phyloP scores from a whole-genome alignment of 2,888 invertebrate genomes.

The Diploptera punctata region DNA sequence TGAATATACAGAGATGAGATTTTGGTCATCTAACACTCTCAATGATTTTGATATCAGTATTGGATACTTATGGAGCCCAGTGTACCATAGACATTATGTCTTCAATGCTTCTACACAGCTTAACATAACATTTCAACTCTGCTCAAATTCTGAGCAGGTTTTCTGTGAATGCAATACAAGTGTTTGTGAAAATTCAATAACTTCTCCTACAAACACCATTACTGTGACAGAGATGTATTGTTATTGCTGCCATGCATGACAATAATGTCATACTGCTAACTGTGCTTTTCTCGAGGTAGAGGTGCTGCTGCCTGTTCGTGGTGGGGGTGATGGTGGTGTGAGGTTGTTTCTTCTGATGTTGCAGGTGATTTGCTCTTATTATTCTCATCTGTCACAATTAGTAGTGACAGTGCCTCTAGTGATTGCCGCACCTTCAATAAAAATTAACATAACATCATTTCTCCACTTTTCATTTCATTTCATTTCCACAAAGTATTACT shows the following conservation, averaged over 20 bases:
- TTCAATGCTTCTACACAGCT: no score
- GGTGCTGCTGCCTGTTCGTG: conserved; percentile 28
- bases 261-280: conserved; percentile 32
- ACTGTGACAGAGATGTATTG: neutral
- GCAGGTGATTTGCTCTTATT: conserved; percentile 9
- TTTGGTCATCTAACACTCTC: no score
- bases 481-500: no score
- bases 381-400: conserved; percentile 49
- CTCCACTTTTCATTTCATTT: no score
- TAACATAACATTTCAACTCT: no score
- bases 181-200: neutral
- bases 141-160: no score
- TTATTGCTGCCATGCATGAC: neutral
- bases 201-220: neutral
- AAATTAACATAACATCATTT: no score
- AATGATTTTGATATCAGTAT: no score
- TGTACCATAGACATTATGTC: no score
- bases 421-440: conserved; percentile 75
- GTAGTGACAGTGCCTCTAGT: conserved; percentile 77
- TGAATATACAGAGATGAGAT: no score
- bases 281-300: conserved; percentile 31
- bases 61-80: no score
- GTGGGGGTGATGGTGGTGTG: neutral
- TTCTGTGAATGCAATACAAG: neutral
- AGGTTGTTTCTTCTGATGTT: neutral